Evolutionary conservation across 2,113 vertebrate genomes (phyloP).

Genomic region (Pseudorasbora parva): DNA sequence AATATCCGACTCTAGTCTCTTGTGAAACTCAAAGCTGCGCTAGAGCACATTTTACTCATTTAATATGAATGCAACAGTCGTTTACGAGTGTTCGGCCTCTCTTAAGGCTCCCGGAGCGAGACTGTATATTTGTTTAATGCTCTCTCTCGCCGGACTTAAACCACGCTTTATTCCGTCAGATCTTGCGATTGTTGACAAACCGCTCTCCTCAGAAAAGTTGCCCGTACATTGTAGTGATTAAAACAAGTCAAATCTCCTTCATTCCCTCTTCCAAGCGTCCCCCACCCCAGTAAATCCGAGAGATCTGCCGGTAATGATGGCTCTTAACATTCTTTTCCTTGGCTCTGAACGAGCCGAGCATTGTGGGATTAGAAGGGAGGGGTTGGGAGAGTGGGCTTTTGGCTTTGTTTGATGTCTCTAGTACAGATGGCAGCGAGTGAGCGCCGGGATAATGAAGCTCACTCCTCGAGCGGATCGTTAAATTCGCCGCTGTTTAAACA

Average conservation of each 20-base stretch:
- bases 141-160: slow-evolving; percentile 28
- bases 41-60: background rate
- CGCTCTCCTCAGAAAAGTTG: slow-evolving; percentile 32
- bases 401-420: slow-evolving; percentile 53
- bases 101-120: background rate
- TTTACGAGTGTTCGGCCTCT: background rate
- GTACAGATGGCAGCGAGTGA: slow-evolving; percentile 37
- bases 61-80: background rate
- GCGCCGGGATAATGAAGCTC: slow-evolving; percentile 40
- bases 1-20: background rate
- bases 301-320: slow-evolving; percentile 51
- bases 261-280: slow-evolving; percentile 7
- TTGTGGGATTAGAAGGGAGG: slow-evolving; percentile 41
- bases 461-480: slow-evolving; percentile 50
- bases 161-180: slow-evolving; percentile 26
- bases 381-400: slow-evolving; percentile 3
- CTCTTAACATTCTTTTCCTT: slow-evolving; percentile 57
- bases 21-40: background rate
- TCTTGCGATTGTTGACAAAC: slow-evolving; percentile 44
- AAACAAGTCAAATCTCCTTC: slow-evolving; percentile 44
- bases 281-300: slow-evolving; percentile 31
- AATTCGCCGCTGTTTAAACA: slow-evolving; percentile 31
- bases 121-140: slow-evolving; percentile 12
- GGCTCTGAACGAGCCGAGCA: slow-evolving; percentile 18
- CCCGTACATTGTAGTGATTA: slow-evolving; percentile 38